Percentiles rank a stretch among this genome's conserved stretches.
phyloP scores from a whole-genome alignment of 2,113 vertebrate genomes.

The Orcinus orca region DNA sequence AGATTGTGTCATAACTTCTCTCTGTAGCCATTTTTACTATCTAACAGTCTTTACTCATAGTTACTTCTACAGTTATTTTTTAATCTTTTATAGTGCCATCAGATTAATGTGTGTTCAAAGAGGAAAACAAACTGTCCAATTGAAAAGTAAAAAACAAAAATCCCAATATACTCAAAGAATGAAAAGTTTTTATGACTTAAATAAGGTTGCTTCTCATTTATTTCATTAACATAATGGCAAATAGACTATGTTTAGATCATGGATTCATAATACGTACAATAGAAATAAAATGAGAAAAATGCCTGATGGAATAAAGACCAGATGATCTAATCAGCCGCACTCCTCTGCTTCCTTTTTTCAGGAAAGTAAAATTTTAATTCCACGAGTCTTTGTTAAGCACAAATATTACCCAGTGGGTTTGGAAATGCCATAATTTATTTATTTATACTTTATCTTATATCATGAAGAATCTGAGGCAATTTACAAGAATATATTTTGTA shows the following conservation, averaged over 20 bases:
- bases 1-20: background rate
- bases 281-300: slow-evolving; percentile 11
- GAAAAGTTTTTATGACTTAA: background rate
- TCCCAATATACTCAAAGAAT: background rate
- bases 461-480: background rate
- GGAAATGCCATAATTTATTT: background rate
- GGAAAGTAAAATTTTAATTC: background rate
- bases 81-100: background rate
- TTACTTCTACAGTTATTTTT: background rate
- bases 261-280: background rate
- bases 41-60: background rate
- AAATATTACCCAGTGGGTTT: background rate
- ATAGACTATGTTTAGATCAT: background rate
- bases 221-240: background rate
- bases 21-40: background rate
- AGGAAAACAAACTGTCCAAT: background rate
- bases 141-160: slow-evolving; percentile 17
- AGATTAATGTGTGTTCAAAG: background rate
- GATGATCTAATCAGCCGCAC: background rate
- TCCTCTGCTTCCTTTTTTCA: background rate
- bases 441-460: background rate
- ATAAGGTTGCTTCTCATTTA: background rate
- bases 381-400: background rate
- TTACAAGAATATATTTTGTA: background rate
- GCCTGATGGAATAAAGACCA: background rate